Evolutionary conservation across 2,797 vertebrate genomes (phyloP).

Genomic region (Arrhamphus sclerolepis): DNA sequence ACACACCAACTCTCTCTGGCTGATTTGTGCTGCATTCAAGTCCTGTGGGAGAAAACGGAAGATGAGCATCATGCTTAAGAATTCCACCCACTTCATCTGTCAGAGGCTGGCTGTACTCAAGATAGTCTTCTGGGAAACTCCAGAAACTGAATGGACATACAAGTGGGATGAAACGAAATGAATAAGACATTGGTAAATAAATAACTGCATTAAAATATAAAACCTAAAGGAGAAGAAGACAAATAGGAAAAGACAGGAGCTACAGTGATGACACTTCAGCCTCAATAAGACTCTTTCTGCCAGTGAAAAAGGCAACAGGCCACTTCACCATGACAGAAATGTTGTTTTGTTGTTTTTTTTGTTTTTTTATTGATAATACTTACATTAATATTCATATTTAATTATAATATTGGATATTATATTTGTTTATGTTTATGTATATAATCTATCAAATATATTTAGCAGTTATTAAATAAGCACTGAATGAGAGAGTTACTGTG

Average conservation of each 20-base stretch:
- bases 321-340: too few species aligned
- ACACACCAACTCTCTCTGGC: not conserved
- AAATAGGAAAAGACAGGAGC: too few species aligned
- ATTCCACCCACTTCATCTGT: slow-evolving; percentile 30
- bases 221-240: not conserved
- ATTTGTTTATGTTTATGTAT: not conserved
- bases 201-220: not conserved
- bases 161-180: not conserved
- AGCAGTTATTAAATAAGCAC: too few species aligned
- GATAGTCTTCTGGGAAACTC: slow-evolving; percentile 4
- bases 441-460: too few species aligned
- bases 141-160: not conserved
- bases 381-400: too few species aligned
- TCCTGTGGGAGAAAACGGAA: slow-evolving; percentile 48
- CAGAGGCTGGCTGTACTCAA: slow-evolving; percentile 11
- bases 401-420: too few species aligned
- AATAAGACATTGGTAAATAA: not conserved
- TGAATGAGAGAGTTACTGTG: too few species aligned
- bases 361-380: too few species aligned
- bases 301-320: too few species aligned
- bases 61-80: slow-evolving; percentile 17
- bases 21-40: slow-evolving; percentile 64
- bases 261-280: too few species aligned
- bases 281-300: too few species aligned
- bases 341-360: too few species aligned